These are phyloP conservation scores for Neodiprion virginianus DNA, from an alignment of 1,140 invertebrate species.

Conservation along the genomic window DNA sequence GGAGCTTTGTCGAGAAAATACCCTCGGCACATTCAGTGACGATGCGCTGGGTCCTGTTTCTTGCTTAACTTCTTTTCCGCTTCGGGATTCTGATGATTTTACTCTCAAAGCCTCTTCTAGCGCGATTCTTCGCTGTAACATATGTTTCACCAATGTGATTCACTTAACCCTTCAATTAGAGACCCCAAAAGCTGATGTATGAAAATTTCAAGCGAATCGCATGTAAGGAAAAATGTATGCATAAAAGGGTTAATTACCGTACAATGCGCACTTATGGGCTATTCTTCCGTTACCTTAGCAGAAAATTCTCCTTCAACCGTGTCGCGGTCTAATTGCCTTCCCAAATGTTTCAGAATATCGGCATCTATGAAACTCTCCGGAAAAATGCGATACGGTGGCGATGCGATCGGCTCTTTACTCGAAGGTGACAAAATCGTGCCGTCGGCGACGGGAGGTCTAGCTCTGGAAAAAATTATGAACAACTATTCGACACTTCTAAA, in stretches of 20 bases:
- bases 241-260: no score
- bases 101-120: conserved; percentile 70
- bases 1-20: conserved; percentile 69
- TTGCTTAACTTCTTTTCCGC: not conserved
- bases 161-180: no score
- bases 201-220: no score
- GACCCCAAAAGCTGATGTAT: no score
- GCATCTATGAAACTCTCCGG: conserved; percentile 64
- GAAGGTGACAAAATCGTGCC: conserved; percentile 9
- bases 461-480: conserved; percentile 24
- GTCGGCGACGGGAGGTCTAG: conserved; percentile 14
- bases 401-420: conserved; percentile 34
- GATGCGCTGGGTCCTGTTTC: conserved; percentile 28
- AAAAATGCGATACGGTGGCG: conserved; percentile 24
- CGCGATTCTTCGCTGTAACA: conserved; percentile 63
- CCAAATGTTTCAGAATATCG: conserved; percentile 70
- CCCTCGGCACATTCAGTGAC: conserved; percentile 67
- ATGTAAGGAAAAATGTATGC: no score
- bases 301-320: conserved; percentile 74
- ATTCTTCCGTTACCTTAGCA: conserved; percentile 61
- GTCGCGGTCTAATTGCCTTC: conserved; percentile 70
- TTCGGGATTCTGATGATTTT: conserved; percentile 39
- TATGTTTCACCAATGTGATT: conserved; percentile 7
- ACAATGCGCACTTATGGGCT: not conserved
- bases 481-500: not conserved